These are phyloP conservation scores for Timandra comae DNA, from an alignment of 2,888 invertebrate species.

Conservation along the genomic window DNA sequence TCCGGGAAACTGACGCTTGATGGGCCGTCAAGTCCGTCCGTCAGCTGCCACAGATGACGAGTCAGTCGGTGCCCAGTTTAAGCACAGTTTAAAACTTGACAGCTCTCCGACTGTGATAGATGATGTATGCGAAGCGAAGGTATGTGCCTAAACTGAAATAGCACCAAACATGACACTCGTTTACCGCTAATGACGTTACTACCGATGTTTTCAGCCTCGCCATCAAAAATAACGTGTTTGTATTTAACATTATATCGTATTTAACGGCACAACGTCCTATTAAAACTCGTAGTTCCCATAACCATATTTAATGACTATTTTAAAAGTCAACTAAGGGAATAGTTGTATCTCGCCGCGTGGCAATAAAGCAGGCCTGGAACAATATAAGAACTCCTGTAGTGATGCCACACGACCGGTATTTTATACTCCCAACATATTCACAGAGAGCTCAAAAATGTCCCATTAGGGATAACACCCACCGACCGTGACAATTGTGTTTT, in stretches of 20 bases:
- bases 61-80: conserved; percentile 49
- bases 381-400: conserved; percentile 65
- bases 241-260: conserved; percentile 25
- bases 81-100: conserved; percentile 61
- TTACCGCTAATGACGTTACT: conserved; percentile 51
- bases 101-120: conserved; percentile 56
- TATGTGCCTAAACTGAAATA: conserved; percentile 56
- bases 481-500: conserved; percentile 62
- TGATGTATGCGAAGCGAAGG: conserved; percentile 46
- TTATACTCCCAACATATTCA: conserved; percentile 57
- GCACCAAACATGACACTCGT: conserved; percentile 38
- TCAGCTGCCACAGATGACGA: conserved; percentile 61
- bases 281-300: conserved; percentile 32
- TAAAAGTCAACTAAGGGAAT: conserved; percentile 47
- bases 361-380: conserved; percentile 38
- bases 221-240: conserved; percentile 36
- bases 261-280: no score
- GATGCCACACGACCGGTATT: conserved; percentile 65
- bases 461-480: conserved; percentile 65
- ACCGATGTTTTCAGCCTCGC: conserved; percentile 31
- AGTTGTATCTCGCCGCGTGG: conserved; percentile 35
- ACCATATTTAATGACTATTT: conserved; percentile 41
- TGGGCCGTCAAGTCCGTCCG: conserved; percentile 56
- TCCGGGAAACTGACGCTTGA: conserved; percentile 35
- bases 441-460: conserved; percentile 58